Percentiles rank a stretch among this genome's conserved stretches.
Conservation (phyloP, 1,140 invertebrate species). For the Holotrichia oblita region DNA sequence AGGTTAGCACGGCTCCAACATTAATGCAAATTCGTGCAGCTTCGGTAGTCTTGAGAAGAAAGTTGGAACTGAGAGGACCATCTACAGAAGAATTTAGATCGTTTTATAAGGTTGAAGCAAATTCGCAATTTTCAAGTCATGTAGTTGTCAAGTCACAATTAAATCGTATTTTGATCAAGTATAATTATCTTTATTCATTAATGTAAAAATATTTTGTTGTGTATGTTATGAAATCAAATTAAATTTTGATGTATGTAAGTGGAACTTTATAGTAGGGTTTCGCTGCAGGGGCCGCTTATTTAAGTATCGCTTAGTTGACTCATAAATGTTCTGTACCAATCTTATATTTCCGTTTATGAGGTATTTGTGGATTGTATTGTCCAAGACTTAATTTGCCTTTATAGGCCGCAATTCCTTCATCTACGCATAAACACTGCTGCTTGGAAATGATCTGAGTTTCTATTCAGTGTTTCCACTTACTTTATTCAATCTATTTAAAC, state of each 20-base stretch:
- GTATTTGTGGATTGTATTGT: no score
- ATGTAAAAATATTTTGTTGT: not conserved
- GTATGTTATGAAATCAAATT: no score
- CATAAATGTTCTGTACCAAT: constrained; percentile 8
- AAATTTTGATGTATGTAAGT: not conserved
- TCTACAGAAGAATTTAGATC: constrained; percentile 2
- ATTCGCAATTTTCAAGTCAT: not conserved
- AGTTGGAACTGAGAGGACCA: not conserved
- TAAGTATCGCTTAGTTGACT: not conserved
- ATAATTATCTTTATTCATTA: constrained; percentile 3
- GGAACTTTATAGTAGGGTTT: not conserved
- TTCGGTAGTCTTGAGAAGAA: not conserved
- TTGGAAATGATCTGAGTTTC: no score
- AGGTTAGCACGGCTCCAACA: not conserved
- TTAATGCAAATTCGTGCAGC: constrained; percentile 5
- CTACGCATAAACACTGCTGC: no score
- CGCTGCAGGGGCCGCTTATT: not conserved
- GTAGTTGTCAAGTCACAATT: not conserved
- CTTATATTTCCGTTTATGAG: no score
- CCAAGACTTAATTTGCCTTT: no score
- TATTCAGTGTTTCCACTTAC: no score
- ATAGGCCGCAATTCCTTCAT: no score
- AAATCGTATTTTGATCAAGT: constrained; percentile 13
- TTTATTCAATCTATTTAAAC: no score
- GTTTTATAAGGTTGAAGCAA: not conserved